Percentiles rank a stretch among this genome's conserved stretches.
Conservation (phyloP, 2,797 vertebrate species). For the Typhlichthys eigenmanni region DNA sequence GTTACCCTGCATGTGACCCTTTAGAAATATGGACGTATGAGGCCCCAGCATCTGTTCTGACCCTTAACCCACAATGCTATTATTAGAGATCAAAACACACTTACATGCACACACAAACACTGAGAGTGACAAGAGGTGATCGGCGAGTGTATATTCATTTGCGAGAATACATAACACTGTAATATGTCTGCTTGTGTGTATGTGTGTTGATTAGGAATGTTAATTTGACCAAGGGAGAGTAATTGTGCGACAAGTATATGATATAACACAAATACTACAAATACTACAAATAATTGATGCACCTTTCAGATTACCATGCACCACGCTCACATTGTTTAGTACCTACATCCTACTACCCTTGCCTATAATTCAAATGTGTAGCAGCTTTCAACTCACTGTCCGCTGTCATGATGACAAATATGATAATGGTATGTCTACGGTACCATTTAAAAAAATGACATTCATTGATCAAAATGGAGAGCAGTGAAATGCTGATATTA, state of each 20-base stretch:
- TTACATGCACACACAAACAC: slow-evolving; percentile 4
- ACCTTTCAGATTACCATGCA: no score
- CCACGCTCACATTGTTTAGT: no score
- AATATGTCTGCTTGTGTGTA: not conserved
- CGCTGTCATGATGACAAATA: no score
- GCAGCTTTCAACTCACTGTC: no score
- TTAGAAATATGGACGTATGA: slow-evolving; percentile 48
- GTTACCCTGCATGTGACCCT: slow-evolving; percentile 34
- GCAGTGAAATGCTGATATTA: not conserved
- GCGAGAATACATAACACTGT: not conserved
- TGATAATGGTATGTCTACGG: no score
- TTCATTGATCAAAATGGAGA: no score
- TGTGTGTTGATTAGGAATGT: not conserved
- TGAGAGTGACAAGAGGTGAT: not conserved
- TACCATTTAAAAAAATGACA: no score
- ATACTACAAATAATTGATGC: no score
- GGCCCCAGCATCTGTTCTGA: slow-evolving; percentile 3
- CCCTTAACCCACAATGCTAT: slow-evolving; percentile 7
- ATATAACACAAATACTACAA: no score
- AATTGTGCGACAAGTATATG: not conserved
- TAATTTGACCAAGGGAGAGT: not conserved
- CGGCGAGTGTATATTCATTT: not conserved
- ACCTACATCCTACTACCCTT: no score
- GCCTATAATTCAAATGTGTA: no score
- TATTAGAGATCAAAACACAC: slow-evolving; percentile 7